Conservation (phyloP, 2,888 invertebrate species). For the Clanis bilineata region DNA sequence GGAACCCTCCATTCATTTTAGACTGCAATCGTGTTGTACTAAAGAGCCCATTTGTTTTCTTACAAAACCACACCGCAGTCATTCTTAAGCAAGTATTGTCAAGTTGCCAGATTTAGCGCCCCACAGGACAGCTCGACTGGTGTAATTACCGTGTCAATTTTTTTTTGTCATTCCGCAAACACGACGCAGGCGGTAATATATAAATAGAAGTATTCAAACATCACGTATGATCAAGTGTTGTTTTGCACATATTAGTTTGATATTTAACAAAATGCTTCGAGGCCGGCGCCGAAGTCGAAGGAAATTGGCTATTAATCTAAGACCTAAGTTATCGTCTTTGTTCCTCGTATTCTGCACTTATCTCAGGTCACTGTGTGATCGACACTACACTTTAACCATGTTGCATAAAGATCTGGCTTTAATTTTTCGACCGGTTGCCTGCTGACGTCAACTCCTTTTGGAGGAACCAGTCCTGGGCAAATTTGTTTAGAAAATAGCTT, state of each 20-base stretch:
- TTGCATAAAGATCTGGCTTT: too few relatives aligned
- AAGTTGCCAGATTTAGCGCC: conserved; percentile 34
- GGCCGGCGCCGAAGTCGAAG: too few relatives aligned
- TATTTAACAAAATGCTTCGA: too few relatives aligned
- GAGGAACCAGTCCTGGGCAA: too few relatives aligned
- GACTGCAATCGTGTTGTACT: neutral
- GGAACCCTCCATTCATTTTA: neutral
- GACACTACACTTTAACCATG: too few relatives aligned
- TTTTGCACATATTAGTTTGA: neutral
- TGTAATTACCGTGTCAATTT: conserved; percentile 47
- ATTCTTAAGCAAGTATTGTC: conserved; percentile 22
- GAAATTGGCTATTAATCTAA: too few relatives aligned
- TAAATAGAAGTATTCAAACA: neutral
- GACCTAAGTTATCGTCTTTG: too few relatives aligned
- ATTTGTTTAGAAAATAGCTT: too few relatives aligned
- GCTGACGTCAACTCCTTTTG: too few relatives aligned
- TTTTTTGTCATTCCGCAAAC: conserved; percentile 40
- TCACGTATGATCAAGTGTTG: neutral
- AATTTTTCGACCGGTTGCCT: too few relatives aligned
- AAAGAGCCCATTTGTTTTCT: conserved; percentile 19
- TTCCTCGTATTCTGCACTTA: too few relatives aligned
- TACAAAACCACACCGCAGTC: conserved; percentile 7
- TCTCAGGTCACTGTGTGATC: too few relatives aligned
- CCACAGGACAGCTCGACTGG: conserved; percentile 29
- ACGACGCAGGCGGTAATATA: conserved; percentile 38